Percentiles rank a stretch among this genome's conserved stretches.
Conservation (phyloP, 2,113 vertebrate genomes). For the Macrotis lagotis region DNA sequence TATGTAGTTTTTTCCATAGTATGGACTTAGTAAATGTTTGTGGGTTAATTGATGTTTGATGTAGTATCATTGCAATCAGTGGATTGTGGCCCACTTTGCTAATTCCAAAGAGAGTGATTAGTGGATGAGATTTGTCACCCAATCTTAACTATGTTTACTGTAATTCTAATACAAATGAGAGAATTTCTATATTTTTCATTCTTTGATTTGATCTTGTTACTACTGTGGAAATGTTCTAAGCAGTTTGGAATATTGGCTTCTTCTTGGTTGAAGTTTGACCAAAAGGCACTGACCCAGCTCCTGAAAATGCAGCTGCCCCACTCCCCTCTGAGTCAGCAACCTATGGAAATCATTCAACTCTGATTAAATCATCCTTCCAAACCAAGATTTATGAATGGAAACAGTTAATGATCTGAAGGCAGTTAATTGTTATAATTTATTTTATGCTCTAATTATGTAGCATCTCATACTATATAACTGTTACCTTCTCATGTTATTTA, state of each 20-base stretch:
- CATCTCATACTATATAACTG: background rate
- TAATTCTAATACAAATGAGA: background rate
- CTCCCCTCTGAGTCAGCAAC: background rate
- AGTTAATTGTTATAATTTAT: constrained; percentile 33
- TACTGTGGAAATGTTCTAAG: background rate
- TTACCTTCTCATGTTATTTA: background rate
- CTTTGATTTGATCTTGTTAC: background rate
- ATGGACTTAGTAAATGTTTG: background rate
- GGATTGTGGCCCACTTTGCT: background rate
- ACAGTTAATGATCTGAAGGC: constrained; percentile 19
- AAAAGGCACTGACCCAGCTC: background rate
- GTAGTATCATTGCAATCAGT: background rate
- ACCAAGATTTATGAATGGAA: constrained; percentile 11
- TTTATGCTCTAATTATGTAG: constrained; percentile 6
- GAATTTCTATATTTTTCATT: background rate
- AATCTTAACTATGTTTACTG: background rate
- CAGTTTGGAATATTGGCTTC: background rate
- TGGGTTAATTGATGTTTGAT: background rate
- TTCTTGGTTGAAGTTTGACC: background rate
- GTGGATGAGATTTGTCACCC: background rate
- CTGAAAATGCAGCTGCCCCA: background rate
- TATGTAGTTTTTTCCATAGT: background rate
- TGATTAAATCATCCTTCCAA: constrained; percentile 2
- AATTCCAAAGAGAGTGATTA: background rate
- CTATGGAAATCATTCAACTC: constrained; percentile 17